Percentiles rank a stretch among this genome's conserved stretches.
These are phyloP conservation scores for Camarhynchus parvulus DNA, from an alignment of 2,113 vertebrate species.

Conservation along the genomic window DNA sequence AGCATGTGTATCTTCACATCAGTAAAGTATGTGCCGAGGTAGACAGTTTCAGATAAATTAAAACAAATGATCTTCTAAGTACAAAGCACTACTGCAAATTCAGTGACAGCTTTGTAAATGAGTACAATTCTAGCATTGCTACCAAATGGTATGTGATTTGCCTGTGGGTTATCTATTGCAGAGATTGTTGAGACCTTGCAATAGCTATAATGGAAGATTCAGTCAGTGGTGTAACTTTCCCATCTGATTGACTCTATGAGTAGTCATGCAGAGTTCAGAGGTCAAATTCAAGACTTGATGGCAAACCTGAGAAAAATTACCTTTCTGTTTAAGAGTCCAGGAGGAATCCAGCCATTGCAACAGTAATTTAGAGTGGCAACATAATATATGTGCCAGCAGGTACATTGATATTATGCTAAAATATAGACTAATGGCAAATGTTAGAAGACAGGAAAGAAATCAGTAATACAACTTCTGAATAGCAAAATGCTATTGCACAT, in stretches of 20 bases:
- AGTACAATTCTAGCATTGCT: not conserved
- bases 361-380: not conserved
- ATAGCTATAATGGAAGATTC: not conserved
- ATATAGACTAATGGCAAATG: not conserved
- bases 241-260: not conserved
- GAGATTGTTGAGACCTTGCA: not conserved
- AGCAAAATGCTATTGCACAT: not conserved
- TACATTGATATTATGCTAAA: not conserved
- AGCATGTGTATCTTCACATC: not conserved
- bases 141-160: not conserved
- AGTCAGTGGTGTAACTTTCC: not conserved
- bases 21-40: not conserved
- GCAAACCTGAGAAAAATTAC: constrained; percentile 17
- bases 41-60: not conserved
- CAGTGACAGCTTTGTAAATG: not conserved
- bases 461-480: not conserved
- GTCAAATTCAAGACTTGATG: constrained; percentile 24
- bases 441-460: not conserved
- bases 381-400: not conserved
- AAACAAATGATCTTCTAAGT: not conserved
- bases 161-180: not conserved
- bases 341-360: not conserved
- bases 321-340: not conserved
- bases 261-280: constrained; percentile 1
- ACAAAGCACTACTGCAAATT: not conserved